A percentile compares a stretch with the other conserved stretches of the same genome.
Conservation (phyloP, 2,888 invertebrate genomes). For the Lithophane leautieri region DNA sequence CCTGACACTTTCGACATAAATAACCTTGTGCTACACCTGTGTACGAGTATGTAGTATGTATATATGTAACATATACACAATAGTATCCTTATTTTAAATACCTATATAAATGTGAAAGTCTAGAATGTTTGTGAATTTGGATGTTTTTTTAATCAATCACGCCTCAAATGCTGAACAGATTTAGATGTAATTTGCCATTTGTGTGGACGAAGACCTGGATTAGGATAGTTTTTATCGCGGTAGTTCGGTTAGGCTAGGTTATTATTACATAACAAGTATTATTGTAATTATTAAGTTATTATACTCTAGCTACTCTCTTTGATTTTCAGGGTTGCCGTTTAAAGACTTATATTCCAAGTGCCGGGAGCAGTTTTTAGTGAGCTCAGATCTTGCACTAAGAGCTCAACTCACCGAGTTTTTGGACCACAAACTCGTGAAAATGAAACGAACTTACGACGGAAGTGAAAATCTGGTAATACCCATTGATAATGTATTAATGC, state of each 20-base stretch:
- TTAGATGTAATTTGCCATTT: neutral
- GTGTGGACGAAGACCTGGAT: neutral
- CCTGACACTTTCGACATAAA: neutral
- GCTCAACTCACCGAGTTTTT: slow-evolving; percentile 98
- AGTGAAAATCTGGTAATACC: slow-evolving; percentile 95
- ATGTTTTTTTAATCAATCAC: neutral
- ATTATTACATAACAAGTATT: no score
- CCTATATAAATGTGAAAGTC: neutral
- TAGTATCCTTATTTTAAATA: neutral
- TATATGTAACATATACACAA: neutral
- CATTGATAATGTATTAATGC: slow-evolving; percentile 93
- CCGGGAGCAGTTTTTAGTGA: slow-evolving; percentile 97
- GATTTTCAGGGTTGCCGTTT: slow-evolving; percentile 94
- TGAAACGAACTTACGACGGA: slow-evolving; percentile 95
- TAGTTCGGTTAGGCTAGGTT: no score
- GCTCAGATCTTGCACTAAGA: slow-evolving; percentile 96
- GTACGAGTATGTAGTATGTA: neutral
- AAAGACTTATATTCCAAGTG: slow-evolving; percentile 96
- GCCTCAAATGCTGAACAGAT: neutral
- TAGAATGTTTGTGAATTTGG: neutral
- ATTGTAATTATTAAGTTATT: no score
- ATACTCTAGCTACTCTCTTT: neutral
- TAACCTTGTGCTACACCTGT: neutral
- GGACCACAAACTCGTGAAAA: slow-evolving; percentile 97
- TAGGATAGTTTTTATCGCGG: neutral